A percentile compares a stretch with the other conserved stretches of the same genome.
These are phyloP conservation scores for Sternarchorhynchus goeldii DNA, from an alignment of 2,797 vertebrate genomes.

Conservation along the genomic window DNA sequence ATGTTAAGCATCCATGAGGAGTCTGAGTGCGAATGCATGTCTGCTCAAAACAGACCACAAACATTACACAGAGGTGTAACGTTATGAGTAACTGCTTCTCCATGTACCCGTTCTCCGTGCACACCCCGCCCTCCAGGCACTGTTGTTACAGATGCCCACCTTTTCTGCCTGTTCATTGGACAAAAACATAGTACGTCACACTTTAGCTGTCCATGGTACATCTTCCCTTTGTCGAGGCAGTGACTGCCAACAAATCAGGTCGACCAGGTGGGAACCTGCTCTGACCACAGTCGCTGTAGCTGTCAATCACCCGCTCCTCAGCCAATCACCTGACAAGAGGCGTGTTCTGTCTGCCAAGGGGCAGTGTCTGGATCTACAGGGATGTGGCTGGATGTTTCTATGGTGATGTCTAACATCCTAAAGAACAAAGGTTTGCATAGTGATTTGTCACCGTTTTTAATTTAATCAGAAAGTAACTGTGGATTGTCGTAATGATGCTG, in stretches of 20 bases:
- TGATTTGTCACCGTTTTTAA: background rate
- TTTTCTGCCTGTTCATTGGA: slow-evolving; percentile 27
- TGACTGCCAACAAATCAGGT: slow-evolving; percentile 68
- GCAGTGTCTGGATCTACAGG: slow-evolving; percentile 12
- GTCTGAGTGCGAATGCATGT: slow-evolving; percentile 3
- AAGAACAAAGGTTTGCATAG: slow-evolving; percentile 20
- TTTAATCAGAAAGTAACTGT: background rate
- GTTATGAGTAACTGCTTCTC: slow-evolving; percentile 3
- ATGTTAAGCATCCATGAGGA: background rate
- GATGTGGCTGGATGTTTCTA: slow-evolving; percentile 24
- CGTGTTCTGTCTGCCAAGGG: slow-evolving; percentile 7
- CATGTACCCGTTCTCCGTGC: slow-evolving; percentile 14
- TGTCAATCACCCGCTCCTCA: slow-evolving; percentile 41
- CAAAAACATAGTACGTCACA: slow-evolving; percentile 33
- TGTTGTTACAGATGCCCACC: slow-evolving; percentile 2
- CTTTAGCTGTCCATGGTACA: slow-evolving; percentile 21
- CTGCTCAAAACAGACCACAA: background rate
- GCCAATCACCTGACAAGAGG: slow-evolving; percentile 31
- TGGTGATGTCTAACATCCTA: slow-evolving; percentile 13
- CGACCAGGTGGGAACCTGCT: slow-evolving; percentile 80
- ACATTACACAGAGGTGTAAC: background rate
- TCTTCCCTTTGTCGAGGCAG: slow-evolving; percentile 30
- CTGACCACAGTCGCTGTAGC: slow-evolving; percentile 67
- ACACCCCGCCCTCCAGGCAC: slow-evolving; percentile 3
- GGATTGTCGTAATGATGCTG: background rate